These are phyloP conservation scores for Platerodrilus igneus DNA, from an alignment of 2,888 invertebrate species.

Conservation along the genomic window DNA sequence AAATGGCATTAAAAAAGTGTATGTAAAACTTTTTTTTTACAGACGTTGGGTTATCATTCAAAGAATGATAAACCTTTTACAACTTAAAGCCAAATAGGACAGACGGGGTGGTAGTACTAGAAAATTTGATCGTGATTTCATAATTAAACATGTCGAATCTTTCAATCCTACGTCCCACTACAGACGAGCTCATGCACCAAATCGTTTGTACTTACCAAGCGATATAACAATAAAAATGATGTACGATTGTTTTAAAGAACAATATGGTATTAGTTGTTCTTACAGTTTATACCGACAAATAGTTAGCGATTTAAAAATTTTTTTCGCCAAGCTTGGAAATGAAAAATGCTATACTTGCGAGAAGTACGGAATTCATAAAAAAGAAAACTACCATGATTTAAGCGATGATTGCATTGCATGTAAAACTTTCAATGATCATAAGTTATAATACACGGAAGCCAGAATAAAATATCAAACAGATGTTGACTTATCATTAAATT, in stretches of 20 bases:
- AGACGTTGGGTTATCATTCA: too few relatives aligned
- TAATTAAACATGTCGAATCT: slow-evolving; percentile 18
- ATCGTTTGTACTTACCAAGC: slow-evolving; percentile 22
- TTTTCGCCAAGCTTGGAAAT: slow-evolving; percentile 13
- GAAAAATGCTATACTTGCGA: slow-evolving; percentile 23
- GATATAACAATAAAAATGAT: slow-evolving; percentile 19
- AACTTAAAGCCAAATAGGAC: too few relatives aligned
- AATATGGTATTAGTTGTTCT: slow-evolving; percentile 14
- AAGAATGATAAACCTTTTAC: too few relatives aligned
- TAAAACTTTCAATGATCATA: slow-evolving; percentile 11
- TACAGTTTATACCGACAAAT: slow-evolving; percentile 18
- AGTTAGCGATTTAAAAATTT: slow-evolving; percentile 14
- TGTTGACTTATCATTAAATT: too few relatives aligned
- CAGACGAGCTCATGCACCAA: slow-evolving; percentile 25
- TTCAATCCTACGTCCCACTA: slow-evolving; percentile 24
- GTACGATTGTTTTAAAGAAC: slow-evolving; percentile 16
- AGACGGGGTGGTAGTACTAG: too few relatives aligned
- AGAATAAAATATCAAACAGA: slow-evolving; percentile 12
- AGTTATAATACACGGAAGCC: slow-evolving; percentile 12
- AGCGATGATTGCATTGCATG: slow-evolving; percentile 10
- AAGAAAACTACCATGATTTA: slow-evolving; percentile 1
- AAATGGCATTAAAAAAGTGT: too few relatives aligned
- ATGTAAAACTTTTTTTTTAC: too few relatives aligned
- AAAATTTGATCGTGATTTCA: slow-evolving; percentile 10
- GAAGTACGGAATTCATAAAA: slow-evolving; percentile 16